phyloP scores from a whole-genome alignment of 2,888 invertebrate genomes.

The Lottia scabra region DNA sequence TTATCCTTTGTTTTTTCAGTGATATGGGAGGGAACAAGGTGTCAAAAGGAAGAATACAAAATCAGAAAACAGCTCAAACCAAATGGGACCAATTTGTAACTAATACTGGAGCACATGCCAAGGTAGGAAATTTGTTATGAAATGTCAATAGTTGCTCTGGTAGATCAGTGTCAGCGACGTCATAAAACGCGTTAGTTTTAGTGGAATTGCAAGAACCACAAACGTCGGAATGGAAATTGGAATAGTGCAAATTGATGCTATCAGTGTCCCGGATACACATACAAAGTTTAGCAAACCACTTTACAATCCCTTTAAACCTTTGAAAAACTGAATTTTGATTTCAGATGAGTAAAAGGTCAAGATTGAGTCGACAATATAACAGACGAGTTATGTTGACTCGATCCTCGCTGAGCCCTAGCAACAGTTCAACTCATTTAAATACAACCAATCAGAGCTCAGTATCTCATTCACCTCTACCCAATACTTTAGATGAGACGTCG shows the following conservation, averaged over 20 bases:
- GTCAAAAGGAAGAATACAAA: slow-evolving; percentile 41
- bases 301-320: too few species aligned
- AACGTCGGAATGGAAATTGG: too few species aligned
- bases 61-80: slow-evolving; percentile 44
- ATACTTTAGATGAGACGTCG: slow-evolving; percentile 1
- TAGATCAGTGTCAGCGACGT: too few species aligned
- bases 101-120: slow-evolving; percentile 31
- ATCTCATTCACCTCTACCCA: background rate
- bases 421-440: slow-evolving; percentile 18
- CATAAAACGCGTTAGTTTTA: too few species aligned
- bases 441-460: background rate
- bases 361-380: background rate
- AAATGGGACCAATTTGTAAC: slow-evolving; percentile 45
- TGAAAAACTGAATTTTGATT: too few species aligned
- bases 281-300: too few species aligned
- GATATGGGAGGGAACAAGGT: slow-evolving; percentile 59
- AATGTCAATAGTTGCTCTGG: too few species aligned
- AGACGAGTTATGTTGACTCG: background rate
- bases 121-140: background rate
- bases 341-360: background rate
- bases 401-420: slow-evolving; percentile 14
- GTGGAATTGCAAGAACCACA: too few species aligned
- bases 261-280: too few species aligned
- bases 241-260: too few species aligned
- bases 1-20: too few species aligned